phyloP scores from a whole-genome alignment of 2,797 vertebrate genomes.

The Pygocentrus nattereri region DNA sequence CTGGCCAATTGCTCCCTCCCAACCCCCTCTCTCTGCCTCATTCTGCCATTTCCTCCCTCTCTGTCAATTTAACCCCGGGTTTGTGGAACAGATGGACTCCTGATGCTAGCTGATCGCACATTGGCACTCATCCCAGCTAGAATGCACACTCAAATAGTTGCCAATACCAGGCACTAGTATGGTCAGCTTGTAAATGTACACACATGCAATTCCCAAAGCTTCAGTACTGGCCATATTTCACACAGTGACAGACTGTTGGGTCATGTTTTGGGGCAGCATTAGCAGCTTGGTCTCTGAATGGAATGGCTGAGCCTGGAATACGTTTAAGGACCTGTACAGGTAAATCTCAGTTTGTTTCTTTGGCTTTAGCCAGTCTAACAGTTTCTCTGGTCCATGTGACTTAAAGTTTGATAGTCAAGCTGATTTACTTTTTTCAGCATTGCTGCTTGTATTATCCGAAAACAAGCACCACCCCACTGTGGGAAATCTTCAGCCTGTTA shows the following conservation, averaged over 20 bases:
- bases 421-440: too few species aligned
- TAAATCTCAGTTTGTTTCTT: not conserved
- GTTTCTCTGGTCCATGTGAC: not conserved
- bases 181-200: constrained; percentile 33
- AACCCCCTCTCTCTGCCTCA: not conserved
- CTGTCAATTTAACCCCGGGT: constrained; percentile 16
- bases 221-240: not conserved
- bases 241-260: constrained; percentile 4
- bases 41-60: not conserved
- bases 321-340: not conserved
- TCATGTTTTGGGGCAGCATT: not conserved
- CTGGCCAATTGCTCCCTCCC: not conserved
- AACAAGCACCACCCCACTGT: too few species aligned
- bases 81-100: constrained; percentile 47
- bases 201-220: not conserved
- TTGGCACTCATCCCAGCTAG: constrained; percentile 25
- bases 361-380: not conserved
- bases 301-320: not conserved
- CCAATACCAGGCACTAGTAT: constrained; percentile 32
- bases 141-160: constrained; percentile 21
- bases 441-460: too few species aligned
- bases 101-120: constrained; percentile 39
- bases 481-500: too few species aligned
- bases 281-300: not conserved
- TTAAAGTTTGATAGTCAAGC: too few species aligned